Conservation (phyloP, 2,113 vertebrate genomes). For the Elephantulus edwardii region DNA sequence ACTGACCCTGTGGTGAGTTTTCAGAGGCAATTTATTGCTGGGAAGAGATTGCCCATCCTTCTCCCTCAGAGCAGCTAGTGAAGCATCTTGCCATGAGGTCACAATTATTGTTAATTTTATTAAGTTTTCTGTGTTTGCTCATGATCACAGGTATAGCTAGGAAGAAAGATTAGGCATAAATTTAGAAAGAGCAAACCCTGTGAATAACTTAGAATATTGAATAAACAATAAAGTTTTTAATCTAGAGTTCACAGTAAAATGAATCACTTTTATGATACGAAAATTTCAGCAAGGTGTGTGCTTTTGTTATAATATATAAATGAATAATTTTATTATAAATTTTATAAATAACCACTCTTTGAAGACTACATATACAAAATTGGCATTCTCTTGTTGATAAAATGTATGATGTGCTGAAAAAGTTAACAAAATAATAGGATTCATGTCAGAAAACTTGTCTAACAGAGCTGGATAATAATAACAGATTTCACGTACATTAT, state of each 20-base stretch:
- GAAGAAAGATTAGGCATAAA: too few species aligned
- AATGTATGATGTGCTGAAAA: not conserved
- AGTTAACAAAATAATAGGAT: not conserved
- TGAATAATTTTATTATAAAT: not conserved
- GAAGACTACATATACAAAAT: not conserved
- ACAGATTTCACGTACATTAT: not conserved
- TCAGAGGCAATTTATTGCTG: too few species aligned
- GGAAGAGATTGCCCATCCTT: too few species aligned
- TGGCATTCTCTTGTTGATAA: not conserved
- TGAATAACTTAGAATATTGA: too few species aligned
- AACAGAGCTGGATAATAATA: not conserved
- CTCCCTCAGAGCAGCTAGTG: too few species aligned
- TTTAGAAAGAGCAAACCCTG: too few species aligned
- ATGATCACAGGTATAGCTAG: too few species aligned
- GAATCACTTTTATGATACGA: not conserved
- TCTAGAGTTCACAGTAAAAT: not conserved
- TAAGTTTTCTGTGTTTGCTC: too few species aligned
- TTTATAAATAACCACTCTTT: not conserved
- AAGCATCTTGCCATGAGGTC: too few species aligned
- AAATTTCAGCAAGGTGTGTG: not conserved
- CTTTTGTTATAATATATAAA: not conserved
- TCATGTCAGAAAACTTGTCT: accelerated
- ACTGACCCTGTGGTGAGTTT: too few species aligned
- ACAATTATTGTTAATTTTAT: too few species aligned
- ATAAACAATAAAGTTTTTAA: not conserved